Evolutionary conservation across 2,113 vertebrate species (phyloP).

Genomic region (Mobula hypostoma): DNA sequence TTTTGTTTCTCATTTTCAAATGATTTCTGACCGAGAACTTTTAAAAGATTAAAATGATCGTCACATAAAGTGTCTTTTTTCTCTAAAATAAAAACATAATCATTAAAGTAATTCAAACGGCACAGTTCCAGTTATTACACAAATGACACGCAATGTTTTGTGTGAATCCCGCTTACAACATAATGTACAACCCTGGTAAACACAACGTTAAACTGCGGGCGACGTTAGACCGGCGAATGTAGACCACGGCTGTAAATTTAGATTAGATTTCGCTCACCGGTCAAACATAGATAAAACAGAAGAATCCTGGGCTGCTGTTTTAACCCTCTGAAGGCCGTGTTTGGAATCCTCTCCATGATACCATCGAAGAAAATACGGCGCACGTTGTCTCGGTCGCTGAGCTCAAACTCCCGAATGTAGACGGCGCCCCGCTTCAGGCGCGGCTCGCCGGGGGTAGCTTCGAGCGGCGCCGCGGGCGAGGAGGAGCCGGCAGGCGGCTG

Average conservation of each 20-base stretch:
- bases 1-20: constrained; percentile 7
- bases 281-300: constrained; percentile 75
- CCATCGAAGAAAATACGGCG: constrained; percentile 90
- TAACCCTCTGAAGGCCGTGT: constrained; percentile 83
- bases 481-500: neutral
- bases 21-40: constrained; percentile 19
- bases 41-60: constrained; percentile 22
- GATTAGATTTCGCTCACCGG: constrained; percentile 63
- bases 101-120: neutral
- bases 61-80: neutral
- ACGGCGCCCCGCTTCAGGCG: constrained; percentile 61
- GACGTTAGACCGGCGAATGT: neutral
- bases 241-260: neutral
- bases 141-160: neutral
- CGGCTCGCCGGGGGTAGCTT: constrained; percentile 49
- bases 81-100: neutral
- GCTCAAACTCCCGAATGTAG: constrained; percentile 82
- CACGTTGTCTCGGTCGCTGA: constrained; percentile 72
- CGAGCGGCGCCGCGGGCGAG: constrained; percentile 23
- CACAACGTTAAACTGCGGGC: too few species aligned
- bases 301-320: constrained; percentile 76
- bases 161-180: neutral
- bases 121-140: neutral
- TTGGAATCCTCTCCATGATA: constrained; percentile 90
- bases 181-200: too few species aligned